phyloP scores from a whole-genome alignment of 2,113 vertebrate species.

The Ammodramus savannarum region DNA sequence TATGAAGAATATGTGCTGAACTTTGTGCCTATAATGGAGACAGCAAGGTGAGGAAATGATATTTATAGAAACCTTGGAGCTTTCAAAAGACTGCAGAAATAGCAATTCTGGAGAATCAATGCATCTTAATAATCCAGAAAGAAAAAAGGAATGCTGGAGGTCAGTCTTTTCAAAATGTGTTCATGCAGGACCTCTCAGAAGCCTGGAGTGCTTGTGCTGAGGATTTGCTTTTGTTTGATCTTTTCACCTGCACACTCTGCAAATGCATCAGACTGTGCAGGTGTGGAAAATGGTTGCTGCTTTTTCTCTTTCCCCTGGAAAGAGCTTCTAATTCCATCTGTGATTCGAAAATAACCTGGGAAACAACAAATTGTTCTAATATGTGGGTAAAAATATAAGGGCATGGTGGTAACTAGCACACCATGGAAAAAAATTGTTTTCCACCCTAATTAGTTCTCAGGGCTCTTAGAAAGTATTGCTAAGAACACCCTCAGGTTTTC shows the following conservation, averaged over 20 bases:
- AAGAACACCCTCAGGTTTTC: neutral
- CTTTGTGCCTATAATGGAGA: neutral
- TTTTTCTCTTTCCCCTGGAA: neutral
- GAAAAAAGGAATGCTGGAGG: neutral
- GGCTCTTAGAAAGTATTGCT: neutral
- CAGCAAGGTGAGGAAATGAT: neutral
- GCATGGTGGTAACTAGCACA: neutral
- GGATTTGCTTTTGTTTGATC: neutral
- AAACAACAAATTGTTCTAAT: neutral
- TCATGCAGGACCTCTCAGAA: neutral
- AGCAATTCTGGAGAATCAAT: neutral
- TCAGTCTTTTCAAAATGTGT: neutral
- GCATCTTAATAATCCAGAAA: neutral
- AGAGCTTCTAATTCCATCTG: neutral
- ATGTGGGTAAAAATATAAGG: neutral
- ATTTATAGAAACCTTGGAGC: neutral
- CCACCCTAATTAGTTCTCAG: neutral
- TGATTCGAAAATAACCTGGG: neutral
- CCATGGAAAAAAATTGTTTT: neutral
- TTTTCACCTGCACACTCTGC: neutral
- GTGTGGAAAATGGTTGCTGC: neutral
- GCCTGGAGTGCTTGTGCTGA: neutral
- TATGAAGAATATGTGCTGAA: neutral
- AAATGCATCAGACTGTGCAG: neutral
- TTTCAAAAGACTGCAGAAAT: neutral